Base-by-base conservation (phyloP, 2,888 invertebrate genomes). In the Beris chalybata region DNA sequence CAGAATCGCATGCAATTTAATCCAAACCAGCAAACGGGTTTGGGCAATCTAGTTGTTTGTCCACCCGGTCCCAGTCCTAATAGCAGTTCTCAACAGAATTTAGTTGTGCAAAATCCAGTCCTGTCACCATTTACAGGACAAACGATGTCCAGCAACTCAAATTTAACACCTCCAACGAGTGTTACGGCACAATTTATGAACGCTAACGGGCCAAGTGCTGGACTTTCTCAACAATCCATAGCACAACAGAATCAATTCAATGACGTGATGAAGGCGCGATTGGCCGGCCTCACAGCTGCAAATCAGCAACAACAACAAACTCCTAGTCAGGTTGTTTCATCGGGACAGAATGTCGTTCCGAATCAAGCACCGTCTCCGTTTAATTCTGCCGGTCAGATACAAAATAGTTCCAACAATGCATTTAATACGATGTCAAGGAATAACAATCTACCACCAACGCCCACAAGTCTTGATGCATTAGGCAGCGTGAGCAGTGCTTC, bases 11-110 rank as follows among this genome's bases (percentile, higher is more conserved):
- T 83, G 74, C 82, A 83, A 66, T 83, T 82, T 65, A 59, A 59
- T 48, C 80, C 82, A 45, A 81, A 79, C 68, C 79, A 78, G 65
- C 75, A 77, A 47, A 78, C 78, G 64, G 67, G 67, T 3, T 65
- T 71, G 48, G 74, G 75, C 31, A 77, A 73, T 53, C 74, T 81
- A 73, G 77, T 89, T 48, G 91, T 91, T 9, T 89, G 90, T 3
- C 86, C 89, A 47, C 89, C 91, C 0, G 91, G 90, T 5, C 92
- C 91, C 5, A 91, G 90, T 79, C 91, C 92, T 5, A 90, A 89
- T 64, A 85, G 87, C 72, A 83, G 84, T 56, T 82, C 86, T 2
- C 86, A 86, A 75, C 83, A 85, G 50, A 84, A 83, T 67, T 81
- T 84, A 76, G 83, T 85, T 66, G 83, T 83, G 57, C 82, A 85